Base-by-base conservation (phyloP, 2,888 invertebrate genomes). In the Sarcophaga carnaria region DNA sequence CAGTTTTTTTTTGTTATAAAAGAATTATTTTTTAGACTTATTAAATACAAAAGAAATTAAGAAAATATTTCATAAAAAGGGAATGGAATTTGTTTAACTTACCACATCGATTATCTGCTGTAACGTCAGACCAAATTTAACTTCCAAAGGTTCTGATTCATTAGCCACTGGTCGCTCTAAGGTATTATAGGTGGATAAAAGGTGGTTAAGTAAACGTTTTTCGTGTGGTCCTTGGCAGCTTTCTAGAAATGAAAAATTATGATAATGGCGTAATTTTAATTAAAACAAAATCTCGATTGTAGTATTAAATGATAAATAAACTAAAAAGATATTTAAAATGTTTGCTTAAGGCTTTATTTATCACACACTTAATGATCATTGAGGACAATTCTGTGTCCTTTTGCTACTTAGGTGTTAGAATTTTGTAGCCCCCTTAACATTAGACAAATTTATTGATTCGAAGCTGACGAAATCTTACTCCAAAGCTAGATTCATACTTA, bases 31-130 rank as follows among this genome's bases (percentile, higher is more conserved):
- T 67, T 72, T 75, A 76, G 63, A 80, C 85, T 75, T 69, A 66
- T 59, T 72, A 60, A n/a, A 5, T 60, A 54, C 47, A 49, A 74
- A 10, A 49, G 74, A 77, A 25, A 22, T 79, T 64, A 69, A 81
- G 54, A 80, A 74, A 67, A 25, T 87, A 74, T 80, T 14, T 75
- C 72, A 37, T 75, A 80, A 78, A 22, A 71, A 76, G 69, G n/a
- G 63, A 83, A 77, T 74, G 74, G 79, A 88, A 77, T 59, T 62
- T 66, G 78, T 27, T 22, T 2, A 83, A 96, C 97, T 96, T 94
- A 98, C 98, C 97, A 98, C 98, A 94, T 98, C 98, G 93, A 98
- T 98, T 93, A 98, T 98, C 94, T 98, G 98, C 94, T 97, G 97
- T 91, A 98, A 94, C 88, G 98, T 98, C 93, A 98, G 96, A 91